phyloP scores from a whole-genome alignment of 2,797 vertebrate species.

The Myiothlypis coronata region DNA sequence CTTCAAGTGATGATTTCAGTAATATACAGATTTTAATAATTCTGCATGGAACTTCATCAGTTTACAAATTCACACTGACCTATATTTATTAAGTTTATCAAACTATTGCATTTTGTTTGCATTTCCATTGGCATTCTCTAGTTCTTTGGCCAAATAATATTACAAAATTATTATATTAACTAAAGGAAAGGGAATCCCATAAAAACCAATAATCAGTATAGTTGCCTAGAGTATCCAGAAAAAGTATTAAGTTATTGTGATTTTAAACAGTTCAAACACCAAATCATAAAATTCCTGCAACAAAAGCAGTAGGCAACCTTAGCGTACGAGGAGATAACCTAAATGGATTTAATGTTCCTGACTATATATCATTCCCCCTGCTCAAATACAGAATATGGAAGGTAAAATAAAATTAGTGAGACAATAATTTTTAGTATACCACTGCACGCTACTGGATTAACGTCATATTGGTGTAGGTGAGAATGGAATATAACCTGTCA shows the following conservation, averaged over 20 bases:
- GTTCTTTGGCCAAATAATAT: neutral
- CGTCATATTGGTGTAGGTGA: neutral
- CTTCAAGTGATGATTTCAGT: conserved; percentile 37
- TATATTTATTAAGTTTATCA: neutral
- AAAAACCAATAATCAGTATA: neutral
- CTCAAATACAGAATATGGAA: neutral
- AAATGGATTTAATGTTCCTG: conserved; percentile 10
- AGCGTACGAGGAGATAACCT: neutral
- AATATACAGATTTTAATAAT: conserved; percentile 31
- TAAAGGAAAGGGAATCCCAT: neutral
- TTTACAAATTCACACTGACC: neutral
- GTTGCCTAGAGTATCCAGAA: neutral
- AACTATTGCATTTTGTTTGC: neutral
- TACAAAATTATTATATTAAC: neutral
- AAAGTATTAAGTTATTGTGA: neutral
- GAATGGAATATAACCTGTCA: neutral
- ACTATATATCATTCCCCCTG: neutral
- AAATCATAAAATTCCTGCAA: conserved; percentile 28
- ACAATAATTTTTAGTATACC: neutral
- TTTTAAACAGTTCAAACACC: neutral
- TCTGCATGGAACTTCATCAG: neutral
- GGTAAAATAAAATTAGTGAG: neutral
- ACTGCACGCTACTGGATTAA: neutral
- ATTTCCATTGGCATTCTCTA: neutral
- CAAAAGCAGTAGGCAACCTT: neutral